These are phyloP conservation scores for Drosophila kohkoa DNA, from an alignment of 1,140 invertebrate species.

Conservation along the genomic window DNA sequence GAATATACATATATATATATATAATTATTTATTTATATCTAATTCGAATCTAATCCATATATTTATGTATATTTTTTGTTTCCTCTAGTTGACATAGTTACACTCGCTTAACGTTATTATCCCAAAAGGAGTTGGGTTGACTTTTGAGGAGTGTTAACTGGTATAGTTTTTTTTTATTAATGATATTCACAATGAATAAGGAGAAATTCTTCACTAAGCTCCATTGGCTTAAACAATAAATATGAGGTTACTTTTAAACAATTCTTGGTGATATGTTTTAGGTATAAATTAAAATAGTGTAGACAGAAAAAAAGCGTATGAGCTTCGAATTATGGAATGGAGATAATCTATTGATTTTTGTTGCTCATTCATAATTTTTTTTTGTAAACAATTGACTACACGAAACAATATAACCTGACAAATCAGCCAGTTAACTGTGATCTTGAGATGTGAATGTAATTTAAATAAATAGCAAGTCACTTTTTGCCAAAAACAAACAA, in stretches of 20 bases:
- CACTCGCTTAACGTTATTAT: conserved; percentile 38
- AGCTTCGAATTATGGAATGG: conserved; percentile 46
- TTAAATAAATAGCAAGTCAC: conserved; percentile 41
- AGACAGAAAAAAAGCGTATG: conserved; percentile 10
- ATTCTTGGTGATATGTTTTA: conserved; percentile 64
- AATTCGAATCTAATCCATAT: conserved; percentile 29
- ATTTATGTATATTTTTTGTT: conserved; percentile 8
- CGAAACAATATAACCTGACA: conserved; percentile 37
- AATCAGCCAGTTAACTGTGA: conserved; percentile 29
- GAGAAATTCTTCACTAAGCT: conserved; percentile 6
- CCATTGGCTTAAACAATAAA: conserved; percentile 33
- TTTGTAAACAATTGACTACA: conserved; percentile 47
- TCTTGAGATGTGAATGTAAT: conserved; percentile 15
- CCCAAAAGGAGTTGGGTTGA: conserved; percentile 8
- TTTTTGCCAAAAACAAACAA: conserved; percentile 46
- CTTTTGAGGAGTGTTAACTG: conserved; percentile 25
- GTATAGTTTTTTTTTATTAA: conserved; percentile 21
- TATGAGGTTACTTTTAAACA: conserved; percentile 43
- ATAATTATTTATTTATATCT: conserved; percentile 23
- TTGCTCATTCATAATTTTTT: conserved; percentile 16
- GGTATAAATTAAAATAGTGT: conserved; percentile 36
- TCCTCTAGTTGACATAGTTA: conserved; percentile 51
- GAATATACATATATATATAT: conserved; percentile 14
- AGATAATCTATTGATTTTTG: conserved; percentile 21
- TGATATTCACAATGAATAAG: conserved; percentile 51